Conservation (phyloP, 37 sponge, comb jelly and placozoan genomes). For the Corticium candelabrum region DNA sequence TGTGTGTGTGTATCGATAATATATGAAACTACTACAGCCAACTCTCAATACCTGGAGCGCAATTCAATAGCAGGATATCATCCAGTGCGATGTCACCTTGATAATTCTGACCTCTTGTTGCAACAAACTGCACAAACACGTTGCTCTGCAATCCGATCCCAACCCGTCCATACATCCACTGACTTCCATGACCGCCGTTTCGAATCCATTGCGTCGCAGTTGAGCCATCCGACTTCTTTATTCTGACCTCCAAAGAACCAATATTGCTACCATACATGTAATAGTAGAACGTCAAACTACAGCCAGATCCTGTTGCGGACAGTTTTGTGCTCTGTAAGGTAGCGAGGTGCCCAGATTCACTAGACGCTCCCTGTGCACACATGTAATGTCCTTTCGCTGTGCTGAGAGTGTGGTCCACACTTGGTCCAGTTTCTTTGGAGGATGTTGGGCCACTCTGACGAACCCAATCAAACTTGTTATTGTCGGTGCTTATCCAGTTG, state of each 20-base stretch:
- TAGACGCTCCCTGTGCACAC: no score
- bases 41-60: background rate
- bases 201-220: background rate
- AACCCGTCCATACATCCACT: background rate
- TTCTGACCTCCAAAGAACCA: background rate
- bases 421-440: constrained; percentile 19
- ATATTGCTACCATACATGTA: background rate
- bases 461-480: constrained; percentile 27
- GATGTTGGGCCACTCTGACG: constrained; percentile 3
- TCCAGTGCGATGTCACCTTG: background rate
- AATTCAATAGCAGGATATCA: background rate
- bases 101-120: background rate
- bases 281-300: background rate
- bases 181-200: background rate
- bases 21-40: no score
- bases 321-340: no score
- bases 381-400: constrained; percentile 23
- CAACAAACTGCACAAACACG: background rate
- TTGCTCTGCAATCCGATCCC: background rate
- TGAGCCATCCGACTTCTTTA: background rate
- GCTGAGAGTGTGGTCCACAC: constrained; percentile 22
- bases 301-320: no score
- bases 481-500: constrained; percentile 9
- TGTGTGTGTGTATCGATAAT: no score
- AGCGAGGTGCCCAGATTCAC: no score